These are phyloP conservation scores for Morinoia aosen DNA, from an alignment of 2,888 invertebrate genomes.

Conservation along the genomic window DNA sequence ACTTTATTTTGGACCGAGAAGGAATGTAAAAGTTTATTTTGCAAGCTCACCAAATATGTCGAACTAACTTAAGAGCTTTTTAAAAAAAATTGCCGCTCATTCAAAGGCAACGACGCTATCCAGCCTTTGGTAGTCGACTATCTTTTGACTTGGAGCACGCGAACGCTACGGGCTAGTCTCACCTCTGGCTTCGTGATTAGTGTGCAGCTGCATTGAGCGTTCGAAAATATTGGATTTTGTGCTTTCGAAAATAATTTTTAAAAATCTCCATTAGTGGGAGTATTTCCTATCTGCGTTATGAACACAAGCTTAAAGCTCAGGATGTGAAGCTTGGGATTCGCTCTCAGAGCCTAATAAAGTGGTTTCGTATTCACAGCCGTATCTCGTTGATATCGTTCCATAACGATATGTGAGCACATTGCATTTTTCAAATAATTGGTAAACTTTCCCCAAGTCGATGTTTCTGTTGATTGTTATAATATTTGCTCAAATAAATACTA, in stretches of 20 bases:
- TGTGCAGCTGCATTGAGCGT: neutral
- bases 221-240: neutral
- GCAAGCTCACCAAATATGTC: too few relatives aligned
- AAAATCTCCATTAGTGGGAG: neutral
- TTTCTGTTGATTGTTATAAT: neutral
- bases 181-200: neutral
- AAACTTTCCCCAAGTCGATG: neutral
- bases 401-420: neutral
- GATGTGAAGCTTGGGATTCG: neutral
- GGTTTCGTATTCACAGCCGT: neutral
- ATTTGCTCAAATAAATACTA: neutral
- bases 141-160: neutral
- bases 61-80: too few relatives aligned
- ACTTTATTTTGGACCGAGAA: too few relatives aligned
- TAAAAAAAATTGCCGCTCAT: too few relatives aligned
- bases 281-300: neutral
- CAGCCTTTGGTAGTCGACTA: neutral
- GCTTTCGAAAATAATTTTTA: neutral
- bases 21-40: too few relatives aligned
- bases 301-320: neutral
- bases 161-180: neutral
- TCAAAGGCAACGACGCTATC: too few relatives aligned
- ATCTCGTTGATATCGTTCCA: neutral
- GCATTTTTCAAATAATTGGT: neutral
- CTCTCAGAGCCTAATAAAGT: neutral